Percentiles rank a stretch among this genome's conserved stretches.
These are phyloP conservation scores for Nautilus pompilius DNA, from an alignment of 1,140 invertebrate species.

Conservation along the genomic window DNA sequence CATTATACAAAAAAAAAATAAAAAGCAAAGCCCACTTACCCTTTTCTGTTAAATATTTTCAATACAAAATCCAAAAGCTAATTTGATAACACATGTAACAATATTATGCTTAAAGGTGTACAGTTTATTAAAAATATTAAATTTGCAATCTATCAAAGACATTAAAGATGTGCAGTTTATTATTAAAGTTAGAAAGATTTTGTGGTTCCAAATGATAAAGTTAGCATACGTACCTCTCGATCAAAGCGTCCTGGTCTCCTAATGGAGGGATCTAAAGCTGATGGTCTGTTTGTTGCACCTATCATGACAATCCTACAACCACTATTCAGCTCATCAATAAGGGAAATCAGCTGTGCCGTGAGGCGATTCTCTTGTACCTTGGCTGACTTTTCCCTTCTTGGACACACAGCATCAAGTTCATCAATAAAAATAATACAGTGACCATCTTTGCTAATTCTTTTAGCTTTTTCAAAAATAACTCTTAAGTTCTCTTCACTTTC, in stretches of 20 bases:
- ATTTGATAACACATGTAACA: no score
- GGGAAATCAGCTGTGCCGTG: constrained; percentile 25
- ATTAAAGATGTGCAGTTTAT: no score
- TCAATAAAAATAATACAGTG: constrained; percentile 47
- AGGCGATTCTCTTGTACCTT: constrained; percentile 15
- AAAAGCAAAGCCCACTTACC: no score
- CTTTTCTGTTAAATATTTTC: no score
- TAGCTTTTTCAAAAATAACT: constrained; percentile 33
- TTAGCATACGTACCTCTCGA: constrained; percentile 34
- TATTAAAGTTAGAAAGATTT: no score
- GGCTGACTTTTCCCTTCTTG: constrained; percentile 15
- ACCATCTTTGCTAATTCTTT: constrained; percentile 32
- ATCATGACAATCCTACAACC: constrained; percentile 36
- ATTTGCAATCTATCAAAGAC: no score
- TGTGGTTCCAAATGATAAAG: background rate
- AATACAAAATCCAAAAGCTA: no score
- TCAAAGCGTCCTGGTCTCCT: constrained; percentile 45
- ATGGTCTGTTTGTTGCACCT: constrained; percentile 44
- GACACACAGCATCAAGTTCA: constrained; percentile 47
- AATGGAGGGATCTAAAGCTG: constrained; percentile 30
- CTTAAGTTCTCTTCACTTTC: constrained; percentile 40
- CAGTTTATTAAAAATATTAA: no score
- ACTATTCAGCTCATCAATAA: constrained; percentile 29
- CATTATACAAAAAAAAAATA: no score
- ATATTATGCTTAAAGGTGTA: no score